Base-by-base conservation (phyloP, 2,888 invertebrate species). In the Epinotia nisella region DNA sequence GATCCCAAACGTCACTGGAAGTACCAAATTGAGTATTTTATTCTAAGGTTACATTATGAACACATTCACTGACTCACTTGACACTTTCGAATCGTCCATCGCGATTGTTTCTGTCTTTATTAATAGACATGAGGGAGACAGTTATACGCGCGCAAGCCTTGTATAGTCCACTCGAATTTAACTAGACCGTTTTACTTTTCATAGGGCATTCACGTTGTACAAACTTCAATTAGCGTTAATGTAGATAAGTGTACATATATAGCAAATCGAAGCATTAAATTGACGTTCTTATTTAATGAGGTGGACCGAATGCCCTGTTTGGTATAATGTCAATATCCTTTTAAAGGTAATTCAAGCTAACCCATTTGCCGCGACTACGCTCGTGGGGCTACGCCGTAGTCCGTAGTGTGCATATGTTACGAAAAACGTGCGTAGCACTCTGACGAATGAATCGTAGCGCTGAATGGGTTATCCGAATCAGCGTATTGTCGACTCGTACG, bases 1-100 rank as follows among this genome's bases (percentile, higher is more conserved):
- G 78, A 81, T 84, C 85, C 85, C 88, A 88, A 82, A 55, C 70
- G 78, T 90, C 92, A 92, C 92, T 92, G 91, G 92, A 89, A 86
- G 85, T 85, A 79, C 76, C 78, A 74, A 75, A 73, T 74, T 76
- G 79, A 77, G 77, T 78, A 78, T 76, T 80, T 64, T 79, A 81
- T 80, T 81, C 80, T 80, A 75, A 74, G 79, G 79, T 77, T 75
- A 76, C 74, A 74, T 81, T 83, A 84, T 91, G 90, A 92, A 92
- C 92, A 92, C 92, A 90, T 84, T 49, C 83, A 86, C 84, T 83
- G 77, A 81, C 80, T 82, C 82, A 83, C 82, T 80, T 75, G 77
- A 78, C 80, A 68, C 67, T 68, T 13, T 9, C 35, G 35, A 9
- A 17, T 55, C 61, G 70, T 51, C 21, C 51, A 21, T 59, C 29